Evolutionary conservation across 1,140 invertebrate genomes (phyloP), one percentile per base, ranked within the genome.

Genomic region (Apis laboriosa): DNA sequence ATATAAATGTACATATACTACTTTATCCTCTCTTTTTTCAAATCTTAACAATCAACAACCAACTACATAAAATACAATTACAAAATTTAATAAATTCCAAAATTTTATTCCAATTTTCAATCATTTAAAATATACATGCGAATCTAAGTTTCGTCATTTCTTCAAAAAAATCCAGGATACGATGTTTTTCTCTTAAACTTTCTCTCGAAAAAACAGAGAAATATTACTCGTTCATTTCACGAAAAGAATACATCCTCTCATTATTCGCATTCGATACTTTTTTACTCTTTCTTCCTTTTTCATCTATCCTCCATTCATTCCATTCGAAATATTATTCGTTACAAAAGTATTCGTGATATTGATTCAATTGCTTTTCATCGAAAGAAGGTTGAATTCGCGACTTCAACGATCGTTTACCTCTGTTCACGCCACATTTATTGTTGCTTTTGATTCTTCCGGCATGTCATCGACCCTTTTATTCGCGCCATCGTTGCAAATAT

Each of bases 371-470:
- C n/a, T 60, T 24, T 17, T 56, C 5, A 56, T 24, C 19, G 71
- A 34, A 73, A 28, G 0, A 7, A 5, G 34, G 5, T 7, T 43
- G 34, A 43, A 24, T 43, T 58, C 71, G 19, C 55, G 24, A 56
- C 71, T 74, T 60, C 34, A 60, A 74, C 21, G 72, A 74, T 8
- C 56, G 34, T 60, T 60, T 21, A 13, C 9, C 24, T 60, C 34
- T 49, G 56, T 74, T 43, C 72, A 8, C 56, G 72, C 34, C 34
- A 43, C 56, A 34, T 60, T 43, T 51, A 55, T 55, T 72, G 70
- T 28, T 56, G 56, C 72, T 74, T 49, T 77, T 74, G 76, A 80
- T 49, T 80, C 61, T 84, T 68, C 19, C 51, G 1, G 34, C 34
- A 19, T 28, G 55, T 15, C 19, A 74, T n/a, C 49, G 49, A 83